Percentiles rank a stretch among this genome's conserved stretches.
Conservation (phyloP, 2,797 vertebrate species). For the Toxotes lorentzi region DNA sequence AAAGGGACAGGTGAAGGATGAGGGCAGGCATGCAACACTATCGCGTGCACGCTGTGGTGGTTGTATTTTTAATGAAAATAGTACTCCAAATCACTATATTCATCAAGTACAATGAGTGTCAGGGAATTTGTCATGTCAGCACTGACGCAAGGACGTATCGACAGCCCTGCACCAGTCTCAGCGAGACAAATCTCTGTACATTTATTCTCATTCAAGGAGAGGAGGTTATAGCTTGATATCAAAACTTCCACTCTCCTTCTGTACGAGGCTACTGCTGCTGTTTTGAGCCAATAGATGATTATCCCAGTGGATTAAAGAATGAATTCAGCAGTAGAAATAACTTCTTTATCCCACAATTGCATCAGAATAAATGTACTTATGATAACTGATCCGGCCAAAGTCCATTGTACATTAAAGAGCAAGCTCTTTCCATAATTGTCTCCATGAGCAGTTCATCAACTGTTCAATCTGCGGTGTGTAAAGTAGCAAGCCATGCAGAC, state of each 20-base stretch:
- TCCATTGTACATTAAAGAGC: constrained; percentile 4
- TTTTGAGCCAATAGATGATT: constrained; percentile 1
- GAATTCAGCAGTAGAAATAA: not conserved
- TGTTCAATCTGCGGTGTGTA: constrained; percentile 50
- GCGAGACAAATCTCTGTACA: constrained; percentile 43
- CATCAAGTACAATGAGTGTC: constrained; percentile 38
- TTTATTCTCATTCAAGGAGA: constrained; percentile 40
- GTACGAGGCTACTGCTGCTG: constrained; percentile 11
- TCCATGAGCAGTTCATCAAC: constrained; percentile 39
- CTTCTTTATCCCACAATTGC: constrained; percentile 7
- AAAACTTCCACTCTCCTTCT: constrained; percentile 26
- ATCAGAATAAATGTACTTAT: constrained; percentile 11
- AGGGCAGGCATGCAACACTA: constrained; percentile 15
- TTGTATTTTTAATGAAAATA: constrained; percentile 52
- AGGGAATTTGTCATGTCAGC: constrained; percentile 55
- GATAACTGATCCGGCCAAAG: constrained; percentile 13
- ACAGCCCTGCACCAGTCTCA: constrained; percentile 37
- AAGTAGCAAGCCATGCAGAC: constrained; percentile 24
- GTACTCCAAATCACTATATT: constrained; percentile 38
- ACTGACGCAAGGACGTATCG: constrained; percentile 50
- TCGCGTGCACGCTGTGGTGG: not conserved
- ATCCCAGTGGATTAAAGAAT: constrained; percentile 22
- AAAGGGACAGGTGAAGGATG: constrained; percentile 56
- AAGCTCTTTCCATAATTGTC: constrained; percentile 40
- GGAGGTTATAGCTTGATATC: constrained; percentile 31